These are phyloP conservation scores for Cecidostiba fungosa DNA, from an alignment of 2,888 invertebrate species.

Conservation along the genomic window DNA sequence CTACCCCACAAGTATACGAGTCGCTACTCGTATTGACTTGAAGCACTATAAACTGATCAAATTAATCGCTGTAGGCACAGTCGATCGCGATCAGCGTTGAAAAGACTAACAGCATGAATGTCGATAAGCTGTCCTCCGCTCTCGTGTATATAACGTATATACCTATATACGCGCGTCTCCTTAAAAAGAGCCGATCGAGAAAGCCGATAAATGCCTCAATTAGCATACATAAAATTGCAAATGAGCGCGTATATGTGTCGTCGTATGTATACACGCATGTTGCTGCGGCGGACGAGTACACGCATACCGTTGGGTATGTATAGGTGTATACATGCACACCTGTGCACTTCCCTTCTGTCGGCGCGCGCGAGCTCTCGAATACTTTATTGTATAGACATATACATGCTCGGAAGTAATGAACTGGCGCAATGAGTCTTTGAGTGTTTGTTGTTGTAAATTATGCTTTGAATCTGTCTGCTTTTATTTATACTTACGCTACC, in stretches of 20 bases:
- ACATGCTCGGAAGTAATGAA: neutral
- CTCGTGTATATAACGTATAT: neutral
- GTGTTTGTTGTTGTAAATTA: neutral
- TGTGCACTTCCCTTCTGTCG: conserved; percentile 26
- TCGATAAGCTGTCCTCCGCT: conserved; percentile 37
- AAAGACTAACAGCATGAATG: conserved; percentile 31
- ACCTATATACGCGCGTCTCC: neutral
- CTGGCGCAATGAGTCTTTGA: neutral
- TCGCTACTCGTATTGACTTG: conserved; percentile 3
- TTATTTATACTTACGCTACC: too few species aligned
- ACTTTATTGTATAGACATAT: neutral
- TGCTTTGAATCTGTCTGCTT: neutral
- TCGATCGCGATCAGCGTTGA: conserved; percentile 43
- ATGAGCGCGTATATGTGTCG: conserved; percentile 27
- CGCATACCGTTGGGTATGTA: too few species aligned
- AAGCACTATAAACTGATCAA: neutral
- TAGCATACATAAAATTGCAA: conserved; percentile 58
- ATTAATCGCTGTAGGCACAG: conserved; percentile 21
- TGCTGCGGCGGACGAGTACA: neutral
- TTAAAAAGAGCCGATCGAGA: conserved; percentile 31
- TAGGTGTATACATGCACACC: conserved; percentile 37
- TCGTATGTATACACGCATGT: neutral
- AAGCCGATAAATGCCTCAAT: conserved; percentile 46
- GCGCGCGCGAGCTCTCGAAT: neutral
- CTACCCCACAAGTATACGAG: too few species aligned